These are phyloP conservation scores for Saguinus imperator DNA, from an alignment of 2,113 vertebrate species.

Conservation along the genomic window DNA sequence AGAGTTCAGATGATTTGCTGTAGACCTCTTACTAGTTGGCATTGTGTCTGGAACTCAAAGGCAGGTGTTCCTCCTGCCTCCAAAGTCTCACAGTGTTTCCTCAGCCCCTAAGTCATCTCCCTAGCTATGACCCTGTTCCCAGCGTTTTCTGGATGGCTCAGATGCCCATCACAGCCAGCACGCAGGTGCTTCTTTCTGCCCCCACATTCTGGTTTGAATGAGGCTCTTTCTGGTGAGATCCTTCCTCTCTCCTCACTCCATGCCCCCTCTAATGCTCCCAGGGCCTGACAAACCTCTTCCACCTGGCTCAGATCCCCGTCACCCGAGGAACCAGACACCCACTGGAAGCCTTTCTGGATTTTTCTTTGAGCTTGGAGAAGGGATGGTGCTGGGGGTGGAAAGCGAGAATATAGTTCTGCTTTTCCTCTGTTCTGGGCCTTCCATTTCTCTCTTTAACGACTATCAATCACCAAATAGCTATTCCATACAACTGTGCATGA, in stretches of 20 bases:
- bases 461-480: background rate
- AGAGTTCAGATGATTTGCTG: background rate
- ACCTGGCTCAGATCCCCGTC: background rate
- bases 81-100: background rate
- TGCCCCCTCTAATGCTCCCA: background rate
- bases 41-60: background rate
- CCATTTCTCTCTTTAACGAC: background rate
- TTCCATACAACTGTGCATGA: background rate
- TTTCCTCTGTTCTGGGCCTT: background rate
- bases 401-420: background rate
- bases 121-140: background rate
- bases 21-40: background rate
- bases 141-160: background rate
- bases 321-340: conserved; percentile 49
- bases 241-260: background rate
- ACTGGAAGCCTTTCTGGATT: conserved; percentile 18
- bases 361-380: conserved; percentile 31
- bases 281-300: background rate
- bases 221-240: background rate
- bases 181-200: background rate
- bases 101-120: accelerated
- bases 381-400: background rate
- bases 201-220: background rate
- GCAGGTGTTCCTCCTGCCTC: background rate
- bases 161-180: accelerated